A percentile compares a stretch with the other conserved stretches of the same genome.
These are phyloP conservation scores for Lipotes vexillifer DNA, from an alignment of 2,113 vertebrate genomes.

Conservation along the genomic window DNA sequence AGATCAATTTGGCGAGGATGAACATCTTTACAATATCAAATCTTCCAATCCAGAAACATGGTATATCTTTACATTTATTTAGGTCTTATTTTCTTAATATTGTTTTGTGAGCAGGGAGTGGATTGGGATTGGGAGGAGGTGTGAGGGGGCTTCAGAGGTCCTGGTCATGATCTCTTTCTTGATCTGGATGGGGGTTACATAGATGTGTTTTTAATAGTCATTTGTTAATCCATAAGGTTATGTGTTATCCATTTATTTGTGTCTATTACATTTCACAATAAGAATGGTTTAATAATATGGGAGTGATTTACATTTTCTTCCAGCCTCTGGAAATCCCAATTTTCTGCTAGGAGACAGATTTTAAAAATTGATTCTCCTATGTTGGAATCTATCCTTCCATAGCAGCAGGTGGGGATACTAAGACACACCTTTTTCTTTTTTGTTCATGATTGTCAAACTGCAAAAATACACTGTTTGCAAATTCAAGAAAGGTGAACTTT, in stretches of 20 bases:
- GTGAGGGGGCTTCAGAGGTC: not conserved
- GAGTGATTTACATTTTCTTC: not conserved
- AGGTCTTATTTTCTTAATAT: not conserved
- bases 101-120: not conserved
- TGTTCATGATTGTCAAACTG: not conserved
- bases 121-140: not conserved
- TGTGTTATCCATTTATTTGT: not conserved
- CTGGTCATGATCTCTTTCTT: not conserved
- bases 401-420: not conserved
- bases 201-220: not conserved
- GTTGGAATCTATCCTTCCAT: fast-evolving
- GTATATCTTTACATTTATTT: not conserved
- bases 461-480: not conserved
- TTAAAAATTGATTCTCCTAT: not conserved
- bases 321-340: not conserved
- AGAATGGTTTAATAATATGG: not conserved
- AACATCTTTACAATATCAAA: not conserved
- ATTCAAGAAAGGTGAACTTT: not conserved
- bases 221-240: not conserved
- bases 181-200: not conserved
- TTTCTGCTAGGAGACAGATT: not conserved
- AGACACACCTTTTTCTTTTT: not conserved
- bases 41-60: not conserved
- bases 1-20: not conserved
- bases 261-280: not conserved